Conservation (phyloP, 2,797 vertebrate genomes). For the Muscicapa comitata region DNA sequence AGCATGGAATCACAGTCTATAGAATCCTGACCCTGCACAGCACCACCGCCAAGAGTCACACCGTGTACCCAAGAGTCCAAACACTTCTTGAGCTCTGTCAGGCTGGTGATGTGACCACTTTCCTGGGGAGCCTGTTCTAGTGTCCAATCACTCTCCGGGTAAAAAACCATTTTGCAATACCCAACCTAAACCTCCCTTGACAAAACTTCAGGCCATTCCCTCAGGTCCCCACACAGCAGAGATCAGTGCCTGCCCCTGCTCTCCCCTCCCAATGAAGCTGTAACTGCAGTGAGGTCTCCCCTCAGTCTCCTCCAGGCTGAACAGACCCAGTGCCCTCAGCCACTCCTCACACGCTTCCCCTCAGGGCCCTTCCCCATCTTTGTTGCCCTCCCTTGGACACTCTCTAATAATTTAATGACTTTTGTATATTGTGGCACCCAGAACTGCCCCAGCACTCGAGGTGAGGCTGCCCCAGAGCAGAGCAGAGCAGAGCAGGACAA, state of each 20-base stretch:
- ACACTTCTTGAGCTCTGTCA: accelerated
- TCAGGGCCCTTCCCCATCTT: neutral
- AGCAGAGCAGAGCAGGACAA: neutral
- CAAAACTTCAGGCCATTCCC: neutral
- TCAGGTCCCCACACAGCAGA: accelerated
- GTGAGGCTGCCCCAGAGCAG: neutral
- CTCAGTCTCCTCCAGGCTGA: too few relatives aligned
- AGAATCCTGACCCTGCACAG: neutral
- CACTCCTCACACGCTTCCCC: neutral
- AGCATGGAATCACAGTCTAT: neutral
- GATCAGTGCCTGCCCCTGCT: neutral
- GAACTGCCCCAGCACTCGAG: accelerated
- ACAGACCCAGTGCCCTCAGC: too few relatives aligned
- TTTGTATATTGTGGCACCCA: accelerated
- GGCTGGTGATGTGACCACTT: neutral
- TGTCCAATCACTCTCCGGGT: accelerated
- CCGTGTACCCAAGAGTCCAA: neutral
- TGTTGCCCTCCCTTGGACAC: accelerated
- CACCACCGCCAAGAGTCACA: neutral
- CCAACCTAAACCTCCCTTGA: accelerated
- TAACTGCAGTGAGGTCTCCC: too few relatives aligned
- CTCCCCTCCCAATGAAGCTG: neutral
- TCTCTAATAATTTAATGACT: too few relatives aligned
- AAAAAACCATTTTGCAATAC: neutral
- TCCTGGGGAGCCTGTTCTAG: neutral